These are phyloP conservation scores for Panurus biarmicus DNA, from an alignment of 2,113 vertebrate species.

Conservation along the genomic window DNA sequence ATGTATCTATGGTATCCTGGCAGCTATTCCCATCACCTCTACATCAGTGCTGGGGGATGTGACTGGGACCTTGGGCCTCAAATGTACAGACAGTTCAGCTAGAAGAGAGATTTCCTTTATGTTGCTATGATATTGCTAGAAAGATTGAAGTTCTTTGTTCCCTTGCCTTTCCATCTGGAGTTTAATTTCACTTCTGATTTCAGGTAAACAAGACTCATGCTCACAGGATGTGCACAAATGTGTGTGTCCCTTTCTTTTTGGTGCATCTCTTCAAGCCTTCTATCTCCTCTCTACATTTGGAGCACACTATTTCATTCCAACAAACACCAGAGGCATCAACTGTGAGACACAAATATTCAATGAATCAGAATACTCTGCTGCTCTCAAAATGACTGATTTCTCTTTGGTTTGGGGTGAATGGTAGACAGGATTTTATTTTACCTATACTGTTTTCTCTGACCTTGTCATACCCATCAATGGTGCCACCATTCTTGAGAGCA, in stretches of 20 bases:
- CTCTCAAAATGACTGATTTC: background rate
- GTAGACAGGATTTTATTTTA: background rate
- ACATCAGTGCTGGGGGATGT: background rate
- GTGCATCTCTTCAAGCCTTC: background rate
- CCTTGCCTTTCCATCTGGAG: background rate
- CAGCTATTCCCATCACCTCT: background rate
- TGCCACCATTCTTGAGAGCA: accelerated
- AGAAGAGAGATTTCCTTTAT: background rate
- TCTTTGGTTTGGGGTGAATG: background rate
- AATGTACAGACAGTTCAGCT: background rate
- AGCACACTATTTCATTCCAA: background rate
- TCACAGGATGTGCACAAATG: background rate
- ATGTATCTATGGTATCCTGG: background rate
- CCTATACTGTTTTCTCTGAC: background rate
- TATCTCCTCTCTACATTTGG: background rate
- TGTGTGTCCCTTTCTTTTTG: background rate
- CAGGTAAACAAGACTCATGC: background rate
- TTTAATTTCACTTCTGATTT: background rate
- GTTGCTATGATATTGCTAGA: background rate
- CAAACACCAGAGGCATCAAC: background rate
- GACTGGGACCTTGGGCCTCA: background rate
- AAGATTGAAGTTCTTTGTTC: background rate
- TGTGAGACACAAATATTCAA: background rate
- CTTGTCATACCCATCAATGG: background rate
- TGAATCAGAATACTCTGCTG: background rate